Base-by-base conservation (phyloP, 2,888 invertebrate genomes). In the Margaritifera margaritifera region DNA sequence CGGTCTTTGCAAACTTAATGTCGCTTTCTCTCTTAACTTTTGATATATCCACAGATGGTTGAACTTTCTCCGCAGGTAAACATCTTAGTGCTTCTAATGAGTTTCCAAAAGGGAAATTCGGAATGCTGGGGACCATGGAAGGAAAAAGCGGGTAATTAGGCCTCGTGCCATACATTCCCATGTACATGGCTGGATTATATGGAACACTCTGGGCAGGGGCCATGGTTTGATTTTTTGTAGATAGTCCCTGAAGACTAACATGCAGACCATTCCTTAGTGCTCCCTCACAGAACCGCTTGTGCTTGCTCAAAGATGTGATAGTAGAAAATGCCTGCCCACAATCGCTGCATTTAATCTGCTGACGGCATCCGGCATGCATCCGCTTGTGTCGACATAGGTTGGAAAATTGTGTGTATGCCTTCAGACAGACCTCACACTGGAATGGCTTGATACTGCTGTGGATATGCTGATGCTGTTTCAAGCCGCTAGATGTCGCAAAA, bases 401-500 rank as follows among this genome's bases (percentile, higher is more conserved):
- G 42, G 98, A 98, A 90, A 99, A 99, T 91, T 99, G 99, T 4
- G 99, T 99, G 91, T 99, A 99, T 1, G 89, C 94, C 92, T 99
- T 99, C 89, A 94, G 94, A 92, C 99, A 99, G 60, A 88, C 84
- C 75, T 89, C 95, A 91, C 96, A 97, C 92, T 94, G 95, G 91
- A 98, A 99, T 6, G 99, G 99, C 91, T 99, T 99, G 80, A 98
- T 95, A 88, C 96, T 96, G 87, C 96, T 96, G 92, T 99, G 99
- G 85, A 99, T 99, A 92, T 99, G 99, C 51, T 97, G 97, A 91
- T 99, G 99, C 90, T 99, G 99, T 91, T 99, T 99, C 66, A 99
- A 93, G 59, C 99, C 99, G 79, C 97, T 97, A 71, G 96, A 96
- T 53, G 98, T 98, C 62, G 95, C 96, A 91, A 99, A 99, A 73